Conservation (phyloP, 2,888 invertebrate genomes). For the Hylaea fasciaria region DNA sequence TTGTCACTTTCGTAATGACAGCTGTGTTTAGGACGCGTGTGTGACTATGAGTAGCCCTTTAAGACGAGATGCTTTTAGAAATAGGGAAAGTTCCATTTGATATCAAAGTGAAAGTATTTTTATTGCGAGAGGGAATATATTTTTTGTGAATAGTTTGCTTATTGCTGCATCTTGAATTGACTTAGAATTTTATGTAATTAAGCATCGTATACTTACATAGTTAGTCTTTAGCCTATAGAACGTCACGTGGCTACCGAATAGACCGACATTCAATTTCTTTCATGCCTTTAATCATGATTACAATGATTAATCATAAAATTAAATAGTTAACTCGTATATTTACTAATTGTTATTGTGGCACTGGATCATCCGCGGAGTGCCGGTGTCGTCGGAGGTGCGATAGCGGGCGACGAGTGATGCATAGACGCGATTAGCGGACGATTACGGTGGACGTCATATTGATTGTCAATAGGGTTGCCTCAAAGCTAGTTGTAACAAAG, state of each 20-base stretch:
- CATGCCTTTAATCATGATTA: background rate
- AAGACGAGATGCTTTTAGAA: slow-evolving; percentile 63
- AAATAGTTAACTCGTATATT: slow-evolving; percentile 5
- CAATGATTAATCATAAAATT: background rate
- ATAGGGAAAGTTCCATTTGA: slow-evolving; percentile 42
- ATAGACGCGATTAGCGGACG: slow-evolving; percentile 41
- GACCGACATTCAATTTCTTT: no score
- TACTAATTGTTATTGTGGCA: slow-evolving; percentile 26
- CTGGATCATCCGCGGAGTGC: slow-evolving; percentile 43
- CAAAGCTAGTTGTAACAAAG: background rate
- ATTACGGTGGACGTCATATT: slow-evolving; percentile 37
- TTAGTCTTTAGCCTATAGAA: no score
- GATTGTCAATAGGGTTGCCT: slow-evolving; percentile 37
- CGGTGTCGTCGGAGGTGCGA: slow-evolving; percentile 40
- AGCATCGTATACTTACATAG: no score
- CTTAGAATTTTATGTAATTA: no score
- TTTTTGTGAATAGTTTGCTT: no score
- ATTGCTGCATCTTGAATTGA: no score
- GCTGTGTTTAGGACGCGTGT: slow-evolving; percentile 67
- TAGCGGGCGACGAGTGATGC: slow-evolving; percentile 43
- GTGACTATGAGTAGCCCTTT: slow-evolving; percentile 71
- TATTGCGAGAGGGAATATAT: background rate
- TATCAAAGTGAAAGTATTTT: slow-evolving; percentile 2
- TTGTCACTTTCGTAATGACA: slow-evolving; percentile 75
- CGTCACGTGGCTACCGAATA: no score